These are phyloP conservation scores for Dreissena rostriformis DNA, from an alignment of 1,140 invertebrate species.

Conservation along the genomic window DNA sequence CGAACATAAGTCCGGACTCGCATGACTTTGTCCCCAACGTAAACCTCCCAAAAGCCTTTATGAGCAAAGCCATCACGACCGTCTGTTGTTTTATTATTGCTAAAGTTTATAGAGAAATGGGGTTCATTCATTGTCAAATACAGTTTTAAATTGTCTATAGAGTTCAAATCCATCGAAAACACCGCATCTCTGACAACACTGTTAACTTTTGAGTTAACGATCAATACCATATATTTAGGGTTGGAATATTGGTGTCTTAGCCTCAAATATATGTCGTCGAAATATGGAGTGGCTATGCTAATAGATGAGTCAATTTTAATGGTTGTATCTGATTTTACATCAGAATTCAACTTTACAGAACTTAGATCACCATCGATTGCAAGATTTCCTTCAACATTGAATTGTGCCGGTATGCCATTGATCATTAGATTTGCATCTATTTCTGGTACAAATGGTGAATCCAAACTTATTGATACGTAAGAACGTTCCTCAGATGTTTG, in stretches of 20 bases:
- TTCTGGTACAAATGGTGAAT: too few species aligned
- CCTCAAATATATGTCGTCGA: not conserved
- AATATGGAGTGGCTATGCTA: not conserved
- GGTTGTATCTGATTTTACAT: not conserved
- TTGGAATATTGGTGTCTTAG: too few species aligned
- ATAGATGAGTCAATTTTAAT: too few species aligned
- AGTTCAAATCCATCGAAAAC: too few species aligned
- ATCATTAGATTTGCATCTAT: too few species aligned
- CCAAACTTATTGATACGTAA: too few species aligned
- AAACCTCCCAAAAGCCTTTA: not conserved
- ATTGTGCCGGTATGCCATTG: conserved; percentile 6
- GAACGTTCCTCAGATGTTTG: not conserved
- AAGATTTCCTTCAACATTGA: conserved; percentile 7
- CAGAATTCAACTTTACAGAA: not conserved
- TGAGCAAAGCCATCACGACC: not conserved
- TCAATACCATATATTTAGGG: too few species aligned
- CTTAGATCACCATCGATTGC: conserved; percentile 3
- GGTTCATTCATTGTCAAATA: not conserved
- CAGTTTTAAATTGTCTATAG: too few species aligned
- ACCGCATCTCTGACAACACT: too few species aligned
- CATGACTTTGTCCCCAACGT: not conserved
- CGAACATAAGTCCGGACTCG: too few species aligned
- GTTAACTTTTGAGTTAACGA: too few species aligned
- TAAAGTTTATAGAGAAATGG: not conserved
- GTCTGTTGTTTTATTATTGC: not conserved